Evolutionary conservation across 2,113 vertebrate genomes (phyloP), one percentile per base, ranked within the genome.

Genomic region (Oryzias javanicus): DNA sequence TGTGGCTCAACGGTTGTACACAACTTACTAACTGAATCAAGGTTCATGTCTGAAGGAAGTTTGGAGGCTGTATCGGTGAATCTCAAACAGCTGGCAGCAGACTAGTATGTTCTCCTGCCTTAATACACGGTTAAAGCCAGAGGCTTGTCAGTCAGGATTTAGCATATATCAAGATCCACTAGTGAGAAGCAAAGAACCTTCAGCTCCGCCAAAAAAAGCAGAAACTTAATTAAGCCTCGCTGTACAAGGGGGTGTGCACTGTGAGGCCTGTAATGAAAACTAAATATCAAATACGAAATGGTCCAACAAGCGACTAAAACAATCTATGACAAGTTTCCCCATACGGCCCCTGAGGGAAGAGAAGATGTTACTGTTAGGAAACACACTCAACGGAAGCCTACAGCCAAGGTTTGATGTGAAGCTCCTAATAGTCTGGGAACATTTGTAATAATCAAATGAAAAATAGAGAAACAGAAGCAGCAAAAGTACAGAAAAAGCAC

Each of bases 221-320:
- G 82, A 75, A 83, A 85, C 85, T 83, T 86, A 86, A 87, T 87
- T 81, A 84, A 84, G 70, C 79, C 71, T 78, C 67, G 74, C 82
- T 82, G 81, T 83, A 86, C 79, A 79, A 82, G 83, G 83, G 22
- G 87, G 85, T 78, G 72, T 71, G 74, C 76, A 62, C 55, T 61
- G 61, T 73, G 84, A 83, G 58, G 58, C 62, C 82, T 71, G 79
- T 84, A 82, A 87, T 83, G 66, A 89, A 89, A 87, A 76, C 68
- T 72, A 76, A 83, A 85, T 69, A 71, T 71, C 20, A 67, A 61
- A 65, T 70, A 80, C 76, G 83, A 82, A 86, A 72, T 80, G 81
- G 77, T 84, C 79, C 74, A 76, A 86, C 82, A 72, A 81, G 75
- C 78, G 75, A 70, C 72, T 64, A 73, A 77, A 80, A 78, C 57